Base-by-base conservation (phyloP, 2,113 vertebrate species). In the Boleophthalmus pectinirostris region DNA sequence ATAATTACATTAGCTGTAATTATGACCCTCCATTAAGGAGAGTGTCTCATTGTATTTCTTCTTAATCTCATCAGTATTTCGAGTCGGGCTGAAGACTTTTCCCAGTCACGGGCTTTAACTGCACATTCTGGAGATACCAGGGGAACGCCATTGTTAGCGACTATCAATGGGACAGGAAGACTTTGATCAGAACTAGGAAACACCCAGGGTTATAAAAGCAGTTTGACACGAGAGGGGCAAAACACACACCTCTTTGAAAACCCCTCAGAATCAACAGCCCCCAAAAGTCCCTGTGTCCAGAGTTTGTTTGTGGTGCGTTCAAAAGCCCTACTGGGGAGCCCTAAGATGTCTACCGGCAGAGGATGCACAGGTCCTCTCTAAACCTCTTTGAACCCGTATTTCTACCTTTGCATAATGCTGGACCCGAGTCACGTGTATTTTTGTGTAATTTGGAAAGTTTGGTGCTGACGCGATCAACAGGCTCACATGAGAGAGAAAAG, bases 121-220 rank as follows among this genome's bases (percentile, higher is more conserved):
- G 25, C 18, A 25, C 23, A 6, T 60, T 15, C 2, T 18, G n/a
- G 18, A 35, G n/a, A 45, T 11, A 51, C 0, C 23, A 33, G 64
- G 71, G 72, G 63, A 80, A 77, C 65, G 46, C 82, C 79, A 91
- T 91, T 91, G 89, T 91, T 91, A 54, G 1, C 0, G 0, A 0
- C 69, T 33, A 84, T 91, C 86, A 91, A 90, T 89, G 18, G 82
- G 66, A 85, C 86, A 90, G 90, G 90, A 92, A 90, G 84, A 82
- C 89, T 92, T 92, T 92, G 84, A 89, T 85, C 77, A 24, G 23
- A 14, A 15, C n/a, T 3, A 16, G 85, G 81, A 82, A 87, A 75
- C 84, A 82, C 76, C 81, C 84, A 73, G 79, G 58, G 60, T 63
- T 69, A 78, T 70, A 85, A 75, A 83, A 87, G 51, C 72, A 16